A percentile compares a stretch with the other conserved stretches of the same genome.
Evolutionary conservation across 2,113 vertebrate species (phyloP).

Genomic region (Ancistrus triradiatus): DNA sequence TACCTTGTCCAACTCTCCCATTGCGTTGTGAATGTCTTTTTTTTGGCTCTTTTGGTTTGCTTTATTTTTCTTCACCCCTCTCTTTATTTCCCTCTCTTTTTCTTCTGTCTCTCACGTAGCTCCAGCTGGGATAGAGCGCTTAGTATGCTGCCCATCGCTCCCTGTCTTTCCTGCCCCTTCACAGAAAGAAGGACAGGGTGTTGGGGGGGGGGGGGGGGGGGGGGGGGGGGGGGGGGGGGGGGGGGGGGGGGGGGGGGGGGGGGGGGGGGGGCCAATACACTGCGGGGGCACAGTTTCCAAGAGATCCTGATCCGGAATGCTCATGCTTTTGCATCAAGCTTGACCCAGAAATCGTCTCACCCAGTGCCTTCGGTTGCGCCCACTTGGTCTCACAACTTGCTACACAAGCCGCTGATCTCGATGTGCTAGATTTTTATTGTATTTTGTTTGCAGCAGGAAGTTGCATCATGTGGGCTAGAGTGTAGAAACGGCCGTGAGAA

Average conservation of each 20-base stretch:
- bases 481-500: conserved; percentile 1
- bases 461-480: conserved; percentile 4
- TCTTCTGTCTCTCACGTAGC: conserved; percentile 34
- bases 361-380: conserved; percentile 4
- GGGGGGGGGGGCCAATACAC: conserved; percentile 22
- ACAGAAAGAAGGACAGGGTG: conserved; percentile 44
- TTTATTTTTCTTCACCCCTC: conserved; percentile 10
- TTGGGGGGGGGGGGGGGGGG: conserved; percentile 11
- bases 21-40: not conserved
- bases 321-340: conserved; percentile 39
- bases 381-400: not conserved
- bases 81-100: conserved; percentile 10
- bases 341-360: conserved; percentile 37
- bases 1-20: conserved; percentile 1
- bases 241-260: too few relatives aligned
- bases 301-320: conserved; percentile 48
- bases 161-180: conserved; percentile 45
- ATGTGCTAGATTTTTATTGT: too few relatives aligned
- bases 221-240: conserved; percentile 6
- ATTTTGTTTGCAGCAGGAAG: not conserved
- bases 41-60: not conserved
- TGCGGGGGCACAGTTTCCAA: conserved; percentile 46
- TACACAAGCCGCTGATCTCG: too few relatives aligned
- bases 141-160: conserved; percentile 52
- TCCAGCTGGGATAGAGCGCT: conserved; percentile 50